Base-by-base conservation (phyloP, 2,797 vertebrate genomes). In the Coregonus suidteri region DNA sequence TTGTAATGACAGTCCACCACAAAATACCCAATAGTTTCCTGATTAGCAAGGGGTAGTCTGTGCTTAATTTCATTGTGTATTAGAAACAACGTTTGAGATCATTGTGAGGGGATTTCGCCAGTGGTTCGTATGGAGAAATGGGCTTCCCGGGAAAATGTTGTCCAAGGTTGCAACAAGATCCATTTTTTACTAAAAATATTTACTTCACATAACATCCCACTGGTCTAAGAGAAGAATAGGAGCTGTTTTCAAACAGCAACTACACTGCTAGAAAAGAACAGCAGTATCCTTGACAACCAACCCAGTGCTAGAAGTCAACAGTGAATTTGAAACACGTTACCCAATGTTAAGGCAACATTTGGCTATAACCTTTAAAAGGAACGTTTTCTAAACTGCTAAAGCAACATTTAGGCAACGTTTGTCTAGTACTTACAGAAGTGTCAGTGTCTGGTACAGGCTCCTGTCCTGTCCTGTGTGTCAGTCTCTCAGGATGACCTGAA, bases 241-340 rank as follows among this genome's bases (percentile, higher is more conserved):
- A 52, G 14, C 14, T 25, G 4, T 53, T 52, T 62, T 15, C 15
- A 20, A 20, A 41, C 9, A 9, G 0, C 7, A 3, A 25, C 25
- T 13, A 53, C 20, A 71, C 41, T 15, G 47, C n/a, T 20, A 62
- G 59, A 62, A 20, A 6, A 30, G 11, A 14, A 51, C 37, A 52
- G 25, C 41, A 52, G 68, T 71, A 52, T 71, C 70, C 70, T 71
- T 71, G 70, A 71, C 47, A 71, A 71, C 35, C 6, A 71, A 71
- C 41, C 41, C 37, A 52, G 20, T 35, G 31, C 3, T 11, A 47
- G 0, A 37, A 68, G 41, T 6, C 41, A 31, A 35, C 11, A 34
- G 7, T 34, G 25, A 66, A 66, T 15, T 13, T 18, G 13, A 66
- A 34, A 66, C 64, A 66, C 9, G 52, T 3, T 1, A 59, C 56